Base-by-base conservation (phyloP, 2,888 invertebrate species). In the Zele albiditarsus region DNA sequence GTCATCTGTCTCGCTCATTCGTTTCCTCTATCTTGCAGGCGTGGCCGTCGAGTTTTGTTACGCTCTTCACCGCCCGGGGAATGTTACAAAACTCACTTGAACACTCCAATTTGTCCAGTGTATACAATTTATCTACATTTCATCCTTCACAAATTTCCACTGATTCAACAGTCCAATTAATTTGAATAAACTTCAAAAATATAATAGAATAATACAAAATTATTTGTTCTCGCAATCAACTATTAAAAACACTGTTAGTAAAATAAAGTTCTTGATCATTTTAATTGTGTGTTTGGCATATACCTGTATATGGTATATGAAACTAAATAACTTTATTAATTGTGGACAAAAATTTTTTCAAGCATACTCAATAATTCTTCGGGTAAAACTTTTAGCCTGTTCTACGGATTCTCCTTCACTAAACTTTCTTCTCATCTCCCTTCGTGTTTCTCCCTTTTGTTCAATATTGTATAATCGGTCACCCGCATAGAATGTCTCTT, bases 401-500 rank as follows among this genome's bases (percentile, higher is more conserved):
- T 27, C 42, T n/a, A 14, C 25, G 20, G 5, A 63, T 25, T 62
- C 42, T 46, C 12, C 25, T 20, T n/a, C 5, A 23, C 31, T 25
- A 3, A n/a, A 27, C 25, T 28, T 27, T 27, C 12, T 27, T 27
- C 12, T n/a, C 46, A 27, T 28, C 27, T 60, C n/a, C n/a, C 28
- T 27, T 63, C 23, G 10, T 63, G 16, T n/a, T 38, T 38, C 20
- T 20, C 20, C n/a, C n/a, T n/a, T 53, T 53, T 5, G 5, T 27
- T 46, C 25, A 46, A 25, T 38, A 42, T 38, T 28, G 10, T 73
- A 73, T 60, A 67, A 74, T 77, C 67, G 74, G 62, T 79, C 72
- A 70, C 65, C 68, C 72, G 33, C 28, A 23, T 63, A 77, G 78
- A 81, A 82, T 81, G 78, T 77, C 77, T 75, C 67, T 77, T 70